These are phyloP conservation scores for Gonocerus acuteangulatus DNA, from an alignment of 2,888 invertebrate species.

Conservation along the genomic window DNA sequence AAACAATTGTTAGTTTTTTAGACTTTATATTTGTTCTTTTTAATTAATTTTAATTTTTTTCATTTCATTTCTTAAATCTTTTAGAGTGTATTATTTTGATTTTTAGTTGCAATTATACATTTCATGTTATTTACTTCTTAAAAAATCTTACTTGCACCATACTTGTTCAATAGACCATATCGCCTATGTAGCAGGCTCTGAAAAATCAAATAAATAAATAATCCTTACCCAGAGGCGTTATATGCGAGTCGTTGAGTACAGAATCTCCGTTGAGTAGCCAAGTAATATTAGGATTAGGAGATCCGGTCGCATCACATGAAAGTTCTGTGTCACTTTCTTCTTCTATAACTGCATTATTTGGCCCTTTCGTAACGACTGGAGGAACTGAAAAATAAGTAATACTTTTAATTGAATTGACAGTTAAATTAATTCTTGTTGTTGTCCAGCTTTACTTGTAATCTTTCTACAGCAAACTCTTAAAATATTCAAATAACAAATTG, in stretches of 20 bases:
- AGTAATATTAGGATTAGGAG: conserved; percentile 65
- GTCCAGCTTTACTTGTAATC: neutral
- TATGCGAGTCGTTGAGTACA: conserved; percentile 51
- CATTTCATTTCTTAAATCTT: too few species aligned
- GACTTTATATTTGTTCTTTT: too few species aligned
- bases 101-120: too few species aligned
- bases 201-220: too few species aligned
- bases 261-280: conserved; percentile 82
- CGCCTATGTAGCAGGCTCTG: too few species aligned
- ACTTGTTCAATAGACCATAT: too few species aligned
- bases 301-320: conserved; percentile 56
- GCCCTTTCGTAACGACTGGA: conserved; percentile 44
- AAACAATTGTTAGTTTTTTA: too few species aligned
- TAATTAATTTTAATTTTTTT: too few species aligned
- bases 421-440: neutral
- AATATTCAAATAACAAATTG: neutral
- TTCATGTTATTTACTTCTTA: too few species aligned
- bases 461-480: neutral
- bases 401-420: neutral
- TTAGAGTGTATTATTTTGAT: too few species aligned
- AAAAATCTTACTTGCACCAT: too few species aligned
- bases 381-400: conserved; percentile 41
- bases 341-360: conserved; percentile 44
- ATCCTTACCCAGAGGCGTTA: conserved; percentile 44
- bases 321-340: conserved; percentile 50